Conservation (phyloP, 2,888 invertebrate genomes). For the Thera britannica region DNA sequence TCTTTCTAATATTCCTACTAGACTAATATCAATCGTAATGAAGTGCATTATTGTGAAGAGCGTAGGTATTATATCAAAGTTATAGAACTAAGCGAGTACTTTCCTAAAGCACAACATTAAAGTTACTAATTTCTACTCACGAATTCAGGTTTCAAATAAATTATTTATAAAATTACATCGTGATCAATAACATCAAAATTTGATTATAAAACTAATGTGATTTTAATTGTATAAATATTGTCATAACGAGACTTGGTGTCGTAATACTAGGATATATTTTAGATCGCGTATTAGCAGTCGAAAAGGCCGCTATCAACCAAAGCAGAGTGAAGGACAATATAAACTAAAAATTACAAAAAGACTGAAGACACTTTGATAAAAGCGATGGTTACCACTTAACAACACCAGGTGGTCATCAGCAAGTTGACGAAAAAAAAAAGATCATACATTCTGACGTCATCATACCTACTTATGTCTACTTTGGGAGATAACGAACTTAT, state of each 20-base stretch:
- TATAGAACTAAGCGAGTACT: constrained; percentile 15
- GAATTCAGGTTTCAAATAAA: constrained; percentile 23
- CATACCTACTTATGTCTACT: not conserved
- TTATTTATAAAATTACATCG: constrained; percentile 20
- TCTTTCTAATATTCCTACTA: constrained; percentile 48
- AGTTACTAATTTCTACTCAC: constrained; percentile 2
- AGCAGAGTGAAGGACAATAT: not conserved
- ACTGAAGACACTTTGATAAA: not conserved
- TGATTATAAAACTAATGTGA: constrained; percentile 26
- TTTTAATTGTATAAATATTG: constrained; percentile 38
- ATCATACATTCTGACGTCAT: too few species aligned
- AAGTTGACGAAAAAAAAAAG: too few species aligned
- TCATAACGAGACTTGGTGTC: constrained; percentile 35
- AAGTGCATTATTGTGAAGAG: constrained; percentile 27
- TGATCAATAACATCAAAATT: constrained; percentile 21
- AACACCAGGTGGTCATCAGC: too few species aligned
- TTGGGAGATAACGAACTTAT: not conserved
- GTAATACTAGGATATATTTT: constrained; percentile 28
- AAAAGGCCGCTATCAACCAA: not conserved
- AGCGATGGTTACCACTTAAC: too few species aligned
- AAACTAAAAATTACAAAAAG: not conserved
- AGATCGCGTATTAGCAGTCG: constrained; percentile 6
- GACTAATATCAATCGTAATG: constrained; percentile 52
- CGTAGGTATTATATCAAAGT: not conserved
- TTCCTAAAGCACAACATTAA: constrained; percentile 12